Evolutionary conservation across 2,113 vertebrate species (phyloP).

Genomic region (Aegypius monachus): DNA sequence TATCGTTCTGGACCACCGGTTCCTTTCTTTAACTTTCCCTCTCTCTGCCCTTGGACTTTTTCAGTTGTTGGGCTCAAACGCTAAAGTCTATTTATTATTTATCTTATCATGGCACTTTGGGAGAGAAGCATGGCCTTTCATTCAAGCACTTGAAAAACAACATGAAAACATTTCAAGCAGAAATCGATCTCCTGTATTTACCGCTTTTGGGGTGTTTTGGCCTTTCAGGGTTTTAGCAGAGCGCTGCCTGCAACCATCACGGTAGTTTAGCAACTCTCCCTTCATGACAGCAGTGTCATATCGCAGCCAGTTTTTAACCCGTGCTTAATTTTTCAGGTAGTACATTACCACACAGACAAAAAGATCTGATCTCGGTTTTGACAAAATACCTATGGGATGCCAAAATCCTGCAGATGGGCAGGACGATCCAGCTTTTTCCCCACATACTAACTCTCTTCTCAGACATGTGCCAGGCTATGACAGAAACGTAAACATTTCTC

Average conservation of each 20-base stretch:
- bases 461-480: neutral
- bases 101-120: neutral
- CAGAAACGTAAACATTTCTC: neutral
- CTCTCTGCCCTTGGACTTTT: neutral
- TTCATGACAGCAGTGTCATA: neutral
- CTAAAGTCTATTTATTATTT: neutral
- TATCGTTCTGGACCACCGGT: neutral
- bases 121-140: neutral
- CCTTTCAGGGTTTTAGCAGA: neutral
- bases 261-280: neutral
- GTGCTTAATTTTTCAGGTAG: neutral
- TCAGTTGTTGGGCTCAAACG: neutral
- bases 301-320: neutral
- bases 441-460: neutral
- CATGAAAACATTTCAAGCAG: neutral
- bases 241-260: neutral
- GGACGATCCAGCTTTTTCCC: neutral
- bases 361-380: neutral
- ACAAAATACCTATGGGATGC: neutral
- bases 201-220: neutral
- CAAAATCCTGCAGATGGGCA: neutral
- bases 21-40: neutral
- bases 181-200: neutral
- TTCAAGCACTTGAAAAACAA: neutral
- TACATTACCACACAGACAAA: neutral